Conservation (phyloP, 2,113 vertebrate species). For the Verasper variegatus region DNA sequence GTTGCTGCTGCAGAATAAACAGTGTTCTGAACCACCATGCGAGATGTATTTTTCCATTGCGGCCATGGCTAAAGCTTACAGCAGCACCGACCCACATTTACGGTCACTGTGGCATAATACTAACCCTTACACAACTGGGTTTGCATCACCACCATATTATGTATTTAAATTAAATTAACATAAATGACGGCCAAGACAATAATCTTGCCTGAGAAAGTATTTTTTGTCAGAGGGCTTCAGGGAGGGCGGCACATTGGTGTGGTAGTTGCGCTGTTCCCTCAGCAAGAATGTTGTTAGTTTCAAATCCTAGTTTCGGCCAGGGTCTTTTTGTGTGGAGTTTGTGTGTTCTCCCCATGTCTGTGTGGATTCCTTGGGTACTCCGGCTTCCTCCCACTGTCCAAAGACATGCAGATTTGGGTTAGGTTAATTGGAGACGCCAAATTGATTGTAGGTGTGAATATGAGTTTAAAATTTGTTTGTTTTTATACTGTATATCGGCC, state of each 20-base stretch:
- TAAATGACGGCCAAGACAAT: background rate
- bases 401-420: too few relatives aligned
- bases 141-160: background rate
- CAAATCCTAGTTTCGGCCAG: too few relatives aligned
- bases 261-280: too few relatives aligned
- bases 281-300: too few relatives aligned
- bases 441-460: too few relatives aligned
- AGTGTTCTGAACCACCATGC: conserved; percentile 4
- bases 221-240: background rate
- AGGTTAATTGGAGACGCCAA: too few relatives aligned
- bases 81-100: background rate
- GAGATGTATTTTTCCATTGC: conserved; percentile 5
- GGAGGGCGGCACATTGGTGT: too few relatives aligned
- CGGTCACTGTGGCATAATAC: background rate
- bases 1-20: conserved; percentile 24
- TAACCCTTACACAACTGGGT: background rate
- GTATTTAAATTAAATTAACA: background rate
- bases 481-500: too few relatives aligned
- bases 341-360: too few relatives aligned
- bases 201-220: background rate
- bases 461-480: background rate
- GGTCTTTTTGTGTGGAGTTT: too few relatives aligned
- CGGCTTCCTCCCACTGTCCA: too few relatives aligned
- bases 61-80: conserved; percentile 4
- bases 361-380: too few relatives aligned